phyloP scores from a whole-genome alignment of 2,888 invertebrate species.

The Pollenia griseotomentosa region DNA sequence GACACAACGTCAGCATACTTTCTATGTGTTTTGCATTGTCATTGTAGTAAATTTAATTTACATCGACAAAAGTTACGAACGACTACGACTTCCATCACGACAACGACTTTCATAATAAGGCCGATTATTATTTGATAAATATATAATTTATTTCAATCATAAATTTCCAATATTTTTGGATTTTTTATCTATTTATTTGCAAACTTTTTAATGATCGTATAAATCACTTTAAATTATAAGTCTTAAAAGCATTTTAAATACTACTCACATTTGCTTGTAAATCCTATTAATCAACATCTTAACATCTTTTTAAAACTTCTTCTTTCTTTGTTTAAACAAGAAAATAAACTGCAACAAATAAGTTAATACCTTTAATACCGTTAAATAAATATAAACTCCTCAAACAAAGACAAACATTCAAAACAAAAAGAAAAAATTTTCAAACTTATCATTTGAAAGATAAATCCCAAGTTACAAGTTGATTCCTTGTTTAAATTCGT shows the following conservation, averaged over 20 bases:
- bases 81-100: no score
- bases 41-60: no score
- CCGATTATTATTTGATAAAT: no score
- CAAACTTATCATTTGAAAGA: conserved; percentile 51
- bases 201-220: neutral
- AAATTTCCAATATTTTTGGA: no score
- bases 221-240: neutral
- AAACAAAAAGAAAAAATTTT: neutral
- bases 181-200: neutral
- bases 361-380: conserved; percentile 69
- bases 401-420: conserved; percentile 1
- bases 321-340: conserved; percentile 11
- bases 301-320: conserved; percentile 25
- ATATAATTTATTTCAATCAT: no score
- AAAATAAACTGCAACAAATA: conserved; percentile 66
- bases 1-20: no score
- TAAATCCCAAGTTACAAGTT: conserved; percentile 63
- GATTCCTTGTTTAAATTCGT: conserved; percentile 44
- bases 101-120: no score
- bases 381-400: conserved; percentile 55
- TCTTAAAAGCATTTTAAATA: neutral
- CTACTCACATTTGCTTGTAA: neutral
- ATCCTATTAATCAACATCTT: conserved; percentile 28
- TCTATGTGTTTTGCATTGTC: no score
- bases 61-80: no score